Conservation (phyloP, 2,113 vertebrate genomes). For the Chinchilla lanigera region DNA sequence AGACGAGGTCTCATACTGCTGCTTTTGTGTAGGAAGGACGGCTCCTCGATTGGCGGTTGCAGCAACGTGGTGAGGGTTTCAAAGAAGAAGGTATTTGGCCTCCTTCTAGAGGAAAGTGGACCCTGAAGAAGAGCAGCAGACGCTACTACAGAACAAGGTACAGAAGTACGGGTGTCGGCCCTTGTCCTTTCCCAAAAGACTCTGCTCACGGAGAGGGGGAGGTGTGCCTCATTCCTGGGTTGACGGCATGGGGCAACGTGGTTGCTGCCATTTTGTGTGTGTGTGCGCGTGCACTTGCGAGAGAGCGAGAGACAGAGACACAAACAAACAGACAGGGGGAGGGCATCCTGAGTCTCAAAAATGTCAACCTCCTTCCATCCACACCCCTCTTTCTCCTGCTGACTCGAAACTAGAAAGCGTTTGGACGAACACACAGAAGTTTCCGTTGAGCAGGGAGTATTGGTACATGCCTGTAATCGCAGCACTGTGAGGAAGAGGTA, state of each 20-base stretch:
- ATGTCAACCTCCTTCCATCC: neutral
- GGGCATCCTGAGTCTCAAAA: neutral
- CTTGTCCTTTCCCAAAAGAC: neutral
- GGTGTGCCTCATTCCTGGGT: neutral
- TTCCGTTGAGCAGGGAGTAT: neutral
- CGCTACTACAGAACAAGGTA: neutral
- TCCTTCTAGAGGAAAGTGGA: neutral
- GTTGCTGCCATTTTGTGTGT: neutral
- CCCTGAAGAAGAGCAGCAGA: neutral
- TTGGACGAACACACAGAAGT: neutral
- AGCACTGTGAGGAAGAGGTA: neutral
- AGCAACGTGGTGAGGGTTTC: neutral
- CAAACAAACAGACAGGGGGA: neutral
- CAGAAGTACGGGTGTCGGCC: too few species aligned
- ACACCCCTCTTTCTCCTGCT: neutral
- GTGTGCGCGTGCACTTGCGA: neutral
- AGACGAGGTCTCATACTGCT: neutral
- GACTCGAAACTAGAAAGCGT: neutral
- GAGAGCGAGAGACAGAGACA: too few species aligned
- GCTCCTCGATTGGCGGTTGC: neutral
- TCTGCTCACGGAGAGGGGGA: neutral
- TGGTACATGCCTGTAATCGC: neutral
- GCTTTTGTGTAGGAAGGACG: neutral
- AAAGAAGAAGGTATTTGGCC: neutral
- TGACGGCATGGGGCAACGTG: neutral